Conservation (phyloP, 2,888 invertebrate species). For the Myopa testacea region DNA sequence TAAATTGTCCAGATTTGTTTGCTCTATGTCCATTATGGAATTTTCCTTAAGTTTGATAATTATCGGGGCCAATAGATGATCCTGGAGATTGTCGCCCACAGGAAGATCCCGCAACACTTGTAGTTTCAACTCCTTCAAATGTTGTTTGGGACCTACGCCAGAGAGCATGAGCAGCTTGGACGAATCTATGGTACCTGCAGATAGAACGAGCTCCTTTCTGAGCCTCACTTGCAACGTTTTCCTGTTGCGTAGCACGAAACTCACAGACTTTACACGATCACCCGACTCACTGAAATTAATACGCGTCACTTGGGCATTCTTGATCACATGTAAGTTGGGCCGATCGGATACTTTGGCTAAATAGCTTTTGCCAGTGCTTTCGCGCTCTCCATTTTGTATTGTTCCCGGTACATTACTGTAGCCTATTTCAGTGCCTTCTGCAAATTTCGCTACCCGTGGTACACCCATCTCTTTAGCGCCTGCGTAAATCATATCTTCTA, state of each 20-base stretch:
- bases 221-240: conserved; percentile 45
- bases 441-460: conserved; percentile 73
- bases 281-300: conserved; percentile 68
- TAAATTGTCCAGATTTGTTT: conserved; percentile 42
- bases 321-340: conserved; percentile 67
- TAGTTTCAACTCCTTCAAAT: conserved; percentile 48
- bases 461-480: conserved; percentile 77
- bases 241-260: conserved; percentile 65
- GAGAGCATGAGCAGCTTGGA: conserved; percentile 56
- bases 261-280: conserved; percentile 68
- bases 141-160: conserved; percentile 52
- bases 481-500: conserved; percentile 73
- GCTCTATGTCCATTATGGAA: conserved; percentile 27
- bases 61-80: conserved; percentile 74
- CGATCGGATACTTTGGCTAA: conserved; percentile 68
- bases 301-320: conserved; percentile 70
- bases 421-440: conserved; percentile 71
- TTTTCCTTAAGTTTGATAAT: conserved; percentile 61
- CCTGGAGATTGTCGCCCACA: conserved; percentile 81
- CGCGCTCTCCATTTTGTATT: conserved; percentile 70
- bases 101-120: conserved; percentile 49
- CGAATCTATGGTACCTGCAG: conserved; percentile 64
- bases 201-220: conserved; percentile 52
- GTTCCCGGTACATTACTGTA: conserved; percentile 72
- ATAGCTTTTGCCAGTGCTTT: conserved; percentile 71